A percentile compares a stretch with the other conserved stretches of the same genome.
These are phyloP conservation scores for Enteromius viviparus DNA, from an alignment of 2,797 vertebrate species.

Conservation along the genomic window DNA sequence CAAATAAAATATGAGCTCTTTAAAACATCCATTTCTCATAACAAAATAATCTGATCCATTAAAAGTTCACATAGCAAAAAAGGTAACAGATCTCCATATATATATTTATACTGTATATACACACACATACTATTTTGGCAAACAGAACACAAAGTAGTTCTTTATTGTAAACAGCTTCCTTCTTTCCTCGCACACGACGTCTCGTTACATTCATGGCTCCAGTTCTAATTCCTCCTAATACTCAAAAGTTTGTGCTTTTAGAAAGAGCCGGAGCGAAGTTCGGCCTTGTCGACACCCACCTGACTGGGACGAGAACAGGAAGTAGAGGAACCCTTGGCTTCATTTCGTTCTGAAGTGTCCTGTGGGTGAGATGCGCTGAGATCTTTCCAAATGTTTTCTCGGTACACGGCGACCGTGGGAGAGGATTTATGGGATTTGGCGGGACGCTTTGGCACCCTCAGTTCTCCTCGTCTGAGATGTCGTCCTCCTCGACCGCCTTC, in stretches of 20 bases:
- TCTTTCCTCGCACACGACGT: constrained; percentile 33
- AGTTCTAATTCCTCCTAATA: constrained; percentile 71
- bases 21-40: constrained; percentile 67
- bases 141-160: constrained; percentile 72
- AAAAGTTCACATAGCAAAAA: constrained; percentile 76
- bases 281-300: constrained; percentile 32
- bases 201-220: constrained; percentile 85
- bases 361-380: not conserved
- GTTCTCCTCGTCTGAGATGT: constrained; percentile 75
- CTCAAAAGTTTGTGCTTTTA: constrained; percentile 89
- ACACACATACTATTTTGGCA: constrained; percentile 75
- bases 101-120: constrained; percentile 53
- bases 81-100: constrained; percentile 74
- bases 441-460: constrained; percentile 49
- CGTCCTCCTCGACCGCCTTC: constrained; percentile 79
- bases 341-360: constrained; percentile 12
- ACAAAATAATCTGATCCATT: constrained; percentile 81
- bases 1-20: constrained; percentile 64
- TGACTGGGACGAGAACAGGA: constrained; percentile 11
- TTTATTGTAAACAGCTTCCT: constrained; percentile 75
- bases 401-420: not conserved
- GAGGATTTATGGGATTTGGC: constrained; percentile 31
- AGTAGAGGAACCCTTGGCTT: constrained; percentile 3
- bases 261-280: constrained; percentile 64
- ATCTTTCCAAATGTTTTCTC: not conserved